Conservation (phyloP, 2,888 invertebrate species). For the Tromatobia lineatoria region DNA sequence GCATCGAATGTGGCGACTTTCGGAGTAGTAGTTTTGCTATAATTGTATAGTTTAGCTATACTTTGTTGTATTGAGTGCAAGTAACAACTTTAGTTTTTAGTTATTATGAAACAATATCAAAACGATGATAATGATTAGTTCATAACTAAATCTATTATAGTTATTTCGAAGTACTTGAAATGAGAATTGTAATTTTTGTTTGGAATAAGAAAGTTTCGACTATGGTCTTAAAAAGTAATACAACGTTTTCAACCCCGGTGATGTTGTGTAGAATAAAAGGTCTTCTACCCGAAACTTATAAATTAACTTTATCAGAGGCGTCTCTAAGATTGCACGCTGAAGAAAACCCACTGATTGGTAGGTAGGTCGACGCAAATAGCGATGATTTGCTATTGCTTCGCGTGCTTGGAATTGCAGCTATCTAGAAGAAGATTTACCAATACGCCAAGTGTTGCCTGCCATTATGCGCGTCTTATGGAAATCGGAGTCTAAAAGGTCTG, state of each 20-base stretch:
- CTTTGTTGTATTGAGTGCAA: background rate
- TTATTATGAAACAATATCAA: too few species aligned
- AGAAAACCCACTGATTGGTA: background rate
- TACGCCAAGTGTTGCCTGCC: background rate
- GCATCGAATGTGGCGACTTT: too few species aligned
- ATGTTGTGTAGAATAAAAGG: background rate
- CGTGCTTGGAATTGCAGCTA: constrained; percentile 6
- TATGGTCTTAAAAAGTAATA: background rate
- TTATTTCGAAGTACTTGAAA: too few species aligned
- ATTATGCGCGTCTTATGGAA: background rate
- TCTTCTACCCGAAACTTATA: background rate
- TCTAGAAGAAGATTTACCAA: background rate
- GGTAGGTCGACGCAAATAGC: background rate
- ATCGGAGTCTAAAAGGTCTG: background rate
- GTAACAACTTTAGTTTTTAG: too few species aligned
- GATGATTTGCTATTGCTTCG: background rate
- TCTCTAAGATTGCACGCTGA: background rate
- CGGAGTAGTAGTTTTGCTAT: too few species aligned
- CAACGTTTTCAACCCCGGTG: background rate
- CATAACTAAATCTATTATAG: too few species aligned
- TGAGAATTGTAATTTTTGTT: background rate
- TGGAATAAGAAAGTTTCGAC: background rate
- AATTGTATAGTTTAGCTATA: too few species aligned
- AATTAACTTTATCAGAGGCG: background rate
- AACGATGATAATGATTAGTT: too few species aligned